Evolutionary conservation across 2,888 invertebrate species (phyloP), one percentile per base, ranked within the genome.

Genomic region (Cheilosia vernalis): DNA sequence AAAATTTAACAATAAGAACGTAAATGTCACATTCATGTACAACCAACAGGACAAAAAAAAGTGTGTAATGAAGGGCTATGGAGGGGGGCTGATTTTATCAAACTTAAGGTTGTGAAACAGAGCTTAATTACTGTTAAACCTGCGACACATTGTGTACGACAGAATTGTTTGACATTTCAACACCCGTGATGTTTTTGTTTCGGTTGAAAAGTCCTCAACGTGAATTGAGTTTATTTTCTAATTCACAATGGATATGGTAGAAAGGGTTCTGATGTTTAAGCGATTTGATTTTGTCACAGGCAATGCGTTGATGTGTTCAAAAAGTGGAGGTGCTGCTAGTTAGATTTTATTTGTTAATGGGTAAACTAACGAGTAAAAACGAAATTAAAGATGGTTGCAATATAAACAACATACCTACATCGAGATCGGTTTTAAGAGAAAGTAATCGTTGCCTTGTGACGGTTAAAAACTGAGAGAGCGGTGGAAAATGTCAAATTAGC

Each of bases 11-110:
- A 49, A 17, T 19, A 51, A 3, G 30, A 77, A 61, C 27, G 72
- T 69, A 69, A 64, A 60, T 74, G 69, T 79, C 83, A 84, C 40
- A 37, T 27, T 21, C 21, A 10, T n/a, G 6, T 17, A 17, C 4
- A 24, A 19, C 15, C 15, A 21, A 51, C 5, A 24, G 10, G 4
- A 2, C 5, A 27, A 60, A 10, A 33, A 51, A n/a, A 64, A 21
- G 13, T 37, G 24, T 15, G 2, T 27, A 33, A 27, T n/a, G 30
- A 15, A 6, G 6, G 24, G 55, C 33, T 7, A 44, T 42, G 30
- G 44, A 44, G 33, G 30, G 42, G n/a, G 24, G n/a, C n/a, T 27
- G 27, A 1, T 30, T 30, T 30, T 30, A 30, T 30, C 30, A 30
- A 30, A 30, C 9, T 15, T n/a, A n/a, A 10, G 15, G 21, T 61